Percentiles rank a stretch among this genome's conserved stretches.
Conservation (phyloP, 2,888 invertebrate genomes). For the Agapostemon virescens region DNA sequence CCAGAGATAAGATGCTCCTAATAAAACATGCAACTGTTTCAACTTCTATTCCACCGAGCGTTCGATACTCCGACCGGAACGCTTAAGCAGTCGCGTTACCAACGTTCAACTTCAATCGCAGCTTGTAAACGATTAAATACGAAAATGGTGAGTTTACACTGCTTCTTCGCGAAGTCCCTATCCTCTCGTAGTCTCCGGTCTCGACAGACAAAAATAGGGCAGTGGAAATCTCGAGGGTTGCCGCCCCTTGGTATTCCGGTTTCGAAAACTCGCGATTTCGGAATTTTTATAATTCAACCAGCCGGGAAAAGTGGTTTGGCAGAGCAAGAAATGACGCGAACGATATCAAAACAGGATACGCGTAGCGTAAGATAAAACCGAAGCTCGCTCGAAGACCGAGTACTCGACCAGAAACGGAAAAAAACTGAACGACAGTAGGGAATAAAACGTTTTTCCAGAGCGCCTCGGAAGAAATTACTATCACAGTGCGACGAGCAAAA, state of each 20-base stretch:
- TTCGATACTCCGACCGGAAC: not conserved
- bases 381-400: not conserved
- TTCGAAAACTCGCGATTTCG: not conserved
- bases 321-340: not conserved
- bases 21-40: not conserved
- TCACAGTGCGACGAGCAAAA: not conserved
- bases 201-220: constrained; percentile 41
- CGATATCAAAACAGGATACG: constrained; percentile 46
- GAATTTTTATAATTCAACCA: constrained; percentile 17
- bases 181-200: not conserved
- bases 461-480: not conserved
- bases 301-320: not conserved
- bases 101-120: not conserved
- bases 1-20: not conserved
- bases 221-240: constrained; percentile 44
- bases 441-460: not conserved
- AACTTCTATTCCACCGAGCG: not conserved
- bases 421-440: not conserved
- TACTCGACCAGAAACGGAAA: not conserved
- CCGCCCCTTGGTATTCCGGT: constrained; percentile 34
- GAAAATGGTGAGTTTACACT: not conserved
- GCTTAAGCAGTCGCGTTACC: not conserved
- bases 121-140: not conserved
- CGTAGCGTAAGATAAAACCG: constrained; percentile 19
- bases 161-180: not conserved